phyloP scores from a whole-genome alignment of 2,113 vertebrate species.

The Lamprologus callipterus region DNA sequence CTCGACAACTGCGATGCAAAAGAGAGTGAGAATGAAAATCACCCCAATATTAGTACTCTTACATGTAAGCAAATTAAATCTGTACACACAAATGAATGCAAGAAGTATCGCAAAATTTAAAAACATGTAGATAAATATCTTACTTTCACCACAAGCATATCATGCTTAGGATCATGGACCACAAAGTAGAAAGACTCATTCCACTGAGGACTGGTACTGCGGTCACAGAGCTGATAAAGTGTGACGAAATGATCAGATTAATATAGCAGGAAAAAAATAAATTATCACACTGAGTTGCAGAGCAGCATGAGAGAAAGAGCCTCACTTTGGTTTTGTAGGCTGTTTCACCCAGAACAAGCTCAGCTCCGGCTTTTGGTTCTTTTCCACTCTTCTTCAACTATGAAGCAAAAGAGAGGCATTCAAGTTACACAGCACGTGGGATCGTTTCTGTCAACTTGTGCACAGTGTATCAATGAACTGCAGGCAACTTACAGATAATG shows the following conservation, averaged over 20 bases:
- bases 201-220: slow-evolving; percentile 76
- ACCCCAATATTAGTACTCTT: background rate
- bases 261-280: rapidly evolving
- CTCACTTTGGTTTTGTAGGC: slow-evolving; percentile 80
- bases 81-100: background rate
- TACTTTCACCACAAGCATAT: slow-evolving; percentile 83
- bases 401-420: background rate
- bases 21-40: background rate
- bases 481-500: slow-evolving; percentile 73
- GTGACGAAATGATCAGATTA: background rate
- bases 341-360: slow-evolving; percentile 69
- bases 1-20: slow-evolving; percentile 59
- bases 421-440: background rate
- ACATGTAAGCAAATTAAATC: background rate
- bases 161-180: slow-evolving; percentile 72
- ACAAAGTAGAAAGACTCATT: slow-evolving; percentile 80
- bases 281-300: background rate
- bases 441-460: background rate
- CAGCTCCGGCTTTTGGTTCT: slow-evolving; percentile 75
- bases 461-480: background rate
- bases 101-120: background rate
- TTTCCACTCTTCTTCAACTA: slow-evolving; percentile 84
- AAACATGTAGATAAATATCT: background rate
- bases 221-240: slow-evolving; percentile 67
- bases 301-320: background rate